Evolutionary conservation across 2,888 invertebrate species (phyloP).

Genomic region (Troides aeacus): DNA sequence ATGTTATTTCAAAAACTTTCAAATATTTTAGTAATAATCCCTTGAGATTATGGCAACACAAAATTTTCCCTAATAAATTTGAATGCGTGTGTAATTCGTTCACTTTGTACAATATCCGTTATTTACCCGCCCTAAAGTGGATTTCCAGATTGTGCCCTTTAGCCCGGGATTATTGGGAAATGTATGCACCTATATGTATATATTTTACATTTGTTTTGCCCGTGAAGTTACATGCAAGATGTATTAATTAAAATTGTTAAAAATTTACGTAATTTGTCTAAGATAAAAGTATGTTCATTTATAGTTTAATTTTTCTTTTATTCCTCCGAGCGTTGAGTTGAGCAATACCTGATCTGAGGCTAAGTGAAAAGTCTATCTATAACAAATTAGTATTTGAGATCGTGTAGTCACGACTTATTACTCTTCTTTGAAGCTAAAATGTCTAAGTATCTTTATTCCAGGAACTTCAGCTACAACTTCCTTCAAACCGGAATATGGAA

Average conservation of each 20-base stretch:
- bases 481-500: too few species aligned
- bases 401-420: too few species aligned
- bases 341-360: too few species aligned
- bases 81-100: slow-evolving; percentile 43
- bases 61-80: slow-evolving; percentile 29
- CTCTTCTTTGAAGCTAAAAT: too few species aligned
- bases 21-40: background rate
- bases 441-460: too few species aligned
- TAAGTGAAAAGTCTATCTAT: too few species aligned
- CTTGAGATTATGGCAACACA: slow-evolving; percentile 28
- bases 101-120: slow-evolving; percentile 59
- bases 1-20: too few species aligned
- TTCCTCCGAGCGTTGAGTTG: too few species aligned
- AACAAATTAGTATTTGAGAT: too few species aligned
- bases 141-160: slow-evolving; percentile 29
- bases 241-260: background rate
- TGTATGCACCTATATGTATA: slow-evolving; percentile 12
- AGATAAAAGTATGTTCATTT: background rate
- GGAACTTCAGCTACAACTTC: too few species aligned
- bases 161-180: slow-evolving; percentile 34
- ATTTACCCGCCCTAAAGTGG: slow-evolving; percentile 49
- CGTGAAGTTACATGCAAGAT: background rate
- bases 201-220: too few species aligned
- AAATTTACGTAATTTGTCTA: background rate
- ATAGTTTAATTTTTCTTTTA: too few species aligned